Percentiles rank a stretch among this genome's conserved stretches.
Evolutionary conservation across 2,113 vertebrate species (phyloP).

Genomic region (Triplophysa dalaica): DNA sequence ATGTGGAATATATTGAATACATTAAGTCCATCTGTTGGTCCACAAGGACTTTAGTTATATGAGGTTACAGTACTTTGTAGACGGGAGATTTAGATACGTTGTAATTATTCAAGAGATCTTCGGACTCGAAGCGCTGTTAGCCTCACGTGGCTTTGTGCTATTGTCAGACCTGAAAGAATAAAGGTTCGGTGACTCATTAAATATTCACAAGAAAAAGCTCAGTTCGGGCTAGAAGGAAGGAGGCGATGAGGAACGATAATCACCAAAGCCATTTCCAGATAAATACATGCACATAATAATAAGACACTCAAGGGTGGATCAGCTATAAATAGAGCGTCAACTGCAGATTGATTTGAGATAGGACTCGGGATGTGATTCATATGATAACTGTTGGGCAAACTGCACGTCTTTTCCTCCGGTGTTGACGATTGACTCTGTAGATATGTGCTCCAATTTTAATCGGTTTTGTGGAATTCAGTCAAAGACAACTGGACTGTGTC

Average conservation of each 20-base stretch:
- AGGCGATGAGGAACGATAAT: conserved; percentile 50
- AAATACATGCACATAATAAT: conserved; percentile 56
- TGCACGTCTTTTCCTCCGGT: neutral
- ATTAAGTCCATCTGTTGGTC: conserved; percentile 37
- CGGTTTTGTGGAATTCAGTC: conserved; percentile 1
- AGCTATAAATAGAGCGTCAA: conserved; percentile 53
- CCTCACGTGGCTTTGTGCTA: conserved; percentile 15
- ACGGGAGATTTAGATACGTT: neutral
- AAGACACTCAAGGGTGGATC: conserved; percentile 51
- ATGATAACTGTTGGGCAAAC: conserved; percentile 24
- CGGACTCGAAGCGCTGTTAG: neutral
- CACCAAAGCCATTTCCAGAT: conserved; percentile 50
- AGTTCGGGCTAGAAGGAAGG: conserved; percentile 38
- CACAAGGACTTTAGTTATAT: conserved; percentile 6
- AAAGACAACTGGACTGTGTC: neutral
- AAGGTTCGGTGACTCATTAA: conserved; percentile 34
- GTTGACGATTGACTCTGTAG: conserved; percentile 14
- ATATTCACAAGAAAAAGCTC: conserved; percentile 49
- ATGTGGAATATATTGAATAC: conserved; percentile 26
- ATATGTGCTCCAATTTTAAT: conserved; percentile 19
- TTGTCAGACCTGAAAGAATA: neutral
- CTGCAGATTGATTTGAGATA: conserved; percentile 47
- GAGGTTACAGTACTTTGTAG: conserved; percentile 12
- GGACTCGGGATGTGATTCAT: conserved; percentile 30
- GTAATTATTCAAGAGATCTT: neutral